Evolutionary conservation across 1,140 invertebrate genomes (phyloP).

Genomic region (Pseudomyrmex cubaensis): DNA sequence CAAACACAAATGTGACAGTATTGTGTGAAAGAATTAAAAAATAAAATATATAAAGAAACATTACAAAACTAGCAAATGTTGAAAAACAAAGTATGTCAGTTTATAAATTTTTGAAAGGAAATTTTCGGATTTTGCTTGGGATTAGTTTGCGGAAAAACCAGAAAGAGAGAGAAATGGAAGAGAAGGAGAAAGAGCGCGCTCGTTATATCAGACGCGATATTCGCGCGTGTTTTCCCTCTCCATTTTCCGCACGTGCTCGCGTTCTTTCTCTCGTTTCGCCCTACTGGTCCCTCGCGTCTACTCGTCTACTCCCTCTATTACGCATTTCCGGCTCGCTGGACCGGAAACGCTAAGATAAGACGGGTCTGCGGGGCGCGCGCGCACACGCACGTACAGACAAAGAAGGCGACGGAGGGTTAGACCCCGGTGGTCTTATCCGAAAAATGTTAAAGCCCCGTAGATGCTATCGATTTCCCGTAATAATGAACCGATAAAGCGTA

Average conservation of each 20-base stretch:
- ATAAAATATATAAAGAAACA: not conserved
- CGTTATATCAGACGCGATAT: conserved; percentile 49
- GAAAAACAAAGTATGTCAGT: not conserved
- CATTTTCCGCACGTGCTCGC: conserved; percentile 45
- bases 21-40: not conserved
- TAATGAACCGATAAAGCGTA: conserved; percentile 76
- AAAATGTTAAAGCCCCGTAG: conserved; percentile 79
- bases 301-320: conserved; percentile 81
- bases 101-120: conserved; percentile 44
- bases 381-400: conserved; percentile 62
- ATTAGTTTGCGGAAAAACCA: conserved; percentile 39
- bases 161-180: not conserved
- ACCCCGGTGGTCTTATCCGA: conserved; percentile 74
- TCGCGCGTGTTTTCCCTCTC: conserved; percentile 60
- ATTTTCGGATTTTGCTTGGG: conserved; percentile 37
- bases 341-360: conserved; percentile 85
- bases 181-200: not conserved
- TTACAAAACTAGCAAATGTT: conserved; percentile 17
- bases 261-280: conserved; percentile 68
- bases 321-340: conserved; percentile 85
- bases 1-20: not conserved
- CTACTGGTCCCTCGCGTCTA: conserved; percentile 63
- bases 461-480: conserved; percentile 75
- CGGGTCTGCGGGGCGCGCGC: conserved; percentile 71
- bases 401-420: conserved; percentile 69